Conservation (phyloP, 2,888 invertebrate genomes). For the Sesia apiformis region DNA sequence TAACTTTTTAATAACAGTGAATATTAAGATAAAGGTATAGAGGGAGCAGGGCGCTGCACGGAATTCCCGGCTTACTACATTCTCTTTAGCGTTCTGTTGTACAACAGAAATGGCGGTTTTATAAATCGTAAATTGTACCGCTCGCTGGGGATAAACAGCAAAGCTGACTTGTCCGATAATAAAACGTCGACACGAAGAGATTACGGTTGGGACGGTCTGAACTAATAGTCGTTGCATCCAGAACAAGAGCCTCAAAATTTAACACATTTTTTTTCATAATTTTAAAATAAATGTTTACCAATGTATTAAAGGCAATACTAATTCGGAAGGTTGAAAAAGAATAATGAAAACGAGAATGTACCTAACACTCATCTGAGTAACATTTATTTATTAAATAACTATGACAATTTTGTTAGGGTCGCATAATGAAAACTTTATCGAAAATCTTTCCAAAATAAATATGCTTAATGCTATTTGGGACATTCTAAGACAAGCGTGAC, state of each 20-base stretch:
- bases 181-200: slow-evolving; percentile 68
- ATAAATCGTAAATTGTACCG: slow-evolving; percentile 61
- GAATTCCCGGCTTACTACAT: slow-evolving; percentile 30
- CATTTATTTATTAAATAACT: too few species aligned
- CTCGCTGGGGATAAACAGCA: slow-evolving; percentile 52
- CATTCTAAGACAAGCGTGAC: background rate
- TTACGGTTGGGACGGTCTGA: slow-evolving; percentile 37
- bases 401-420: too few species aligned
- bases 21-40: slow-evolving; percentile 39
- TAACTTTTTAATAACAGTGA: slow-evolving; percentile 46
- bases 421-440: too few species aligned
- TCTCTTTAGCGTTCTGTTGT: slow-evolving; percentile 47
- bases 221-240: slow-evolving; percentile 17
- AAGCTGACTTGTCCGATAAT: slow-evolving; percentile 61
- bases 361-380: too few species aligned
- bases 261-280: too few species aligned
- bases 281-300: too few species aligned
- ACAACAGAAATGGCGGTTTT: slow-evolving; percentile 49
- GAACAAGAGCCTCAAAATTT: too few species aligned
- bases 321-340: too few species aligned
- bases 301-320: too few species aligned
- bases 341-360: too few species aligned
- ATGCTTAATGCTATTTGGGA: too few species aligned
- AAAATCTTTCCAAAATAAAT: too few species aligned
- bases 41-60: slow-evolving; percentile 24